Evolutionary conservation across 2,797 vertebrate species (phyloP).

Genomic region (Coluber constrictor): DNA sequence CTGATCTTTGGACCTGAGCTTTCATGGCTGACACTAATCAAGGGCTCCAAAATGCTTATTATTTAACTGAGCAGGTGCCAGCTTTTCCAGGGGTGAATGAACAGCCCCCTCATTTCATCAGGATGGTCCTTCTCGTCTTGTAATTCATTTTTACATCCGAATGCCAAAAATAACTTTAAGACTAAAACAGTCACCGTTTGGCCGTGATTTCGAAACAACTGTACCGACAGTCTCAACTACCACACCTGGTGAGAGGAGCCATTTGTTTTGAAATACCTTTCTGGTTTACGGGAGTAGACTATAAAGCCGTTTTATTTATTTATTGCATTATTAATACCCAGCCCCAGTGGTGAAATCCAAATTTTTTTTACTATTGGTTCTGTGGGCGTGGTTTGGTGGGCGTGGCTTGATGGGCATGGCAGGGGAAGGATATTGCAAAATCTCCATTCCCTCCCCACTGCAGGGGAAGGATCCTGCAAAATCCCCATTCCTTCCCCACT

Average conservation of each 20-base stretch:
- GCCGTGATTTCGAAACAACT: constrained; percentile 11
- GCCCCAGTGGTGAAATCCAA: neutral
- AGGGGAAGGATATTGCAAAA: no score
- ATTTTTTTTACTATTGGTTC: no score
- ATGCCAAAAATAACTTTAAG: constrained; percentile 4
- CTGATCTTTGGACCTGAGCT: neutral
- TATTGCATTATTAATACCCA: neutral
- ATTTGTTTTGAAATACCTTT: constrained; percentile 55
- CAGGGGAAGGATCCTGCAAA: no score
- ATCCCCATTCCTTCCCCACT: no score
- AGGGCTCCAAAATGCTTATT: neutral
- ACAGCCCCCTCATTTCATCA: neutral
- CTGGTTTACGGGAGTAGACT: neutral
- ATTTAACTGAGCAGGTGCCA: neutral
- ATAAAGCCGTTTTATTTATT: constrained; percentile 14
- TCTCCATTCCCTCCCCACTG: no score
- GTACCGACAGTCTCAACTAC: constrained; percentile 32
- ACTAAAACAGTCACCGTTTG: constrained; percentile 1
- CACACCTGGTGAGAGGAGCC: neutral
- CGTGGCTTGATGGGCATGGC: no score
- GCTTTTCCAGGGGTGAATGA: neutral
- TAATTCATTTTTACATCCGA: neutral
- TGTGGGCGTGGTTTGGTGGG: no score
- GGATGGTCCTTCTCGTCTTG: neutral
- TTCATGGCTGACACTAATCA: neutral